These are phyloP conservation scores for Neosilurus hyrtlii DNA, from an alignment of 2,797 vertebrate species.

Conservation along the genomic window DNA sequence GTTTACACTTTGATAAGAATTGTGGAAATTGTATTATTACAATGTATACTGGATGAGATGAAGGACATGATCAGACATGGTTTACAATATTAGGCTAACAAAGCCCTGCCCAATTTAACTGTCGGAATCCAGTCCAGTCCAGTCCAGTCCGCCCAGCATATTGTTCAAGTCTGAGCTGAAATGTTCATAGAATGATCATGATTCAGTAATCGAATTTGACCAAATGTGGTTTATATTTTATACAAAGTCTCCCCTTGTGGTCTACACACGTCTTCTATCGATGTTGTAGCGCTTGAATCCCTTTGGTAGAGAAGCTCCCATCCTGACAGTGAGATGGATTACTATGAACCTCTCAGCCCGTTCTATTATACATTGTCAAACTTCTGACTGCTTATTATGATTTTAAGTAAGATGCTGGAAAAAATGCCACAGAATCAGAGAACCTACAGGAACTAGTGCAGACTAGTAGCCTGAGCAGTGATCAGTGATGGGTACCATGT, in stretches of 20 bases:
- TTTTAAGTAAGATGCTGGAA: neutral
- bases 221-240: too few species aligned
- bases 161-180: too few species aligned
- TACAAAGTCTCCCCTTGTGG: too few species aligned
- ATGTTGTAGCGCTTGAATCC: too few species aligned
- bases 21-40: neutral
- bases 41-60: neutral
- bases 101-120: neutral
- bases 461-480: neutral
- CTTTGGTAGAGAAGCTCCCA: too few species aligned
- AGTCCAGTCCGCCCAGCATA: slow-evolving; percentile 1
- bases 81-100: slow-evolving; percentile 24
- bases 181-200: too few species aligned
- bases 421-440: neutral
- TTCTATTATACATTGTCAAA: too few species aligned
- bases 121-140: neutral
- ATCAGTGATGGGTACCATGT: neutral
- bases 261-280: too few species aligned
- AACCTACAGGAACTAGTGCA: too few species aligned
- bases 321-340: too few species aligned
- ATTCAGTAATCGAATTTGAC: too few species aligned
- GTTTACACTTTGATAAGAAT: neutral
- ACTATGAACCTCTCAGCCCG: too few species aligned
- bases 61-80: slow-evolving; percentile 41
- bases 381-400: neutral